Percentiles rank a stretch among this genome's conserved stretches.
Evolutionary conservation across 2,797 vertebrate species (phyloP).

Genomic region (Acridotheres tristis): DNA sequence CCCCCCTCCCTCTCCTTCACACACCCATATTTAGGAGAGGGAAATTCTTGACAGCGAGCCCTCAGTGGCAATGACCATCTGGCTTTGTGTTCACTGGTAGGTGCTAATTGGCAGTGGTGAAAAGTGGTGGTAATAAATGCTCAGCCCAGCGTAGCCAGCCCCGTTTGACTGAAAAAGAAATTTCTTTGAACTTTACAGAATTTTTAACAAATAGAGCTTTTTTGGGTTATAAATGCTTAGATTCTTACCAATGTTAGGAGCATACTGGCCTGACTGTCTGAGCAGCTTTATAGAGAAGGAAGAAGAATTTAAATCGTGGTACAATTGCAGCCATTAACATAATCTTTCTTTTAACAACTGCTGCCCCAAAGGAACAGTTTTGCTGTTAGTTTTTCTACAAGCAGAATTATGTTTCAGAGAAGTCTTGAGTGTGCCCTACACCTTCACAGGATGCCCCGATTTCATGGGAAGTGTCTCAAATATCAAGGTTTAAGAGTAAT

Average conservation of each 20-base stretch:
- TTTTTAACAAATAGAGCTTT: conserved; percentile 42
- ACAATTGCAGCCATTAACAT: neutral
- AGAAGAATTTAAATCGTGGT: neutral
- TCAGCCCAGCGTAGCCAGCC: conserved; percentile 21
- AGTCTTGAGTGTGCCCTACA: neutral
- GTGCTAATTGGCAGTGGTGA: conserved; percentile 69
- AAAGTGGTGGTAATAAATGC: conserved; percentile 61
- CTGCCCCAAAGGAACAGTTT: neutral
- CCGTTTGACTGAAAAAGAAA: conserved; percentile 35
- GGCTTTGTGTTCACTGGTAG: conserved; percentile 56
- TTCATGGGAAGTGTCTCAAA: conserved; percentile 32
- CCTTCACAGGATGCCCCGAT: neutral
- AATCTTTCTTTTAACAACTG: conserved; percentile 18
- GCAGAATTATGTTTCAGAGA: neutral
- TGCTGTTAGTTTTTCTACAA: neutral
- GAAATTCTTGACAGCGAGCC: conserved; percentile 44
- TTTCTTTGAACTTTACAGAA: conserved; percentile 60
- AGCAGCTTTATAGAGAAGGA: neutral
- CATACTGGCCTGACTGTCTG: neutral
- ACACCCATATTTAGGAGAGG: conserved; percentile 4
- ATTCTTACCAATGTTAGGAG: conserved; percentile 3
- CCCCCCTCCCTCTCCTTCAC: neutral
- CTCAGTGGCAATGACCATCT: conserved; percentile 26
- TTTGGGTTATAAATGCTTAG: conserved; percentile 4
- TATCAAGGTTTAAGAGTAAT: neutral